Base-by-base conservation (phyloP, 2,888 invertebrate genomes). In the Synanthedon tipuliformis region DNA sequence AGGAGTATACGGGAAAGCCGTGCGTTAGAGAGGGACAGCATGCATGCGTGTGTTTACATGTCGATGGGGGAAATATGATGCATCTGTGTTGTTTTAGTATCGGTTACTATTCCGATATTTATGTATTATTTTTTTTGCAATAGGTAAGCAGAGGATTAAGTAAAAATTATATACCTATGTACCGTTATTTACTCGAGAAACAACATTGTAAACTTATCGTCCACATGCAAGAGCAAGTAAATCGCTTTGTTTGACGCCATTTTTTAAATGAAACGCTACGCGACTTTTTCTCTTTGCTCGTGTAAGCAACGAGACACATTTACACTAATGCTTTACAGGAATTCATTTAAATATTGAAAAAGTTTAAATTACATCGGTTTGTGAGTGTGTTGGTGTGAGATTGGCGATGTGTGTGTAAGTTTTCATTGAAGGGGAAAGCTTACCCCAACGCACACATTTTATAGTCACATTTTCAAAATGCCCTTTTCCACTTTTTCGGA, bases 81-180 rank as follows among this genome's bases (percentile, higher is more conserved):
- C 86, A 86, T 83, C 77, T 59, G 75, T 79, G 81, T 81, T 85
- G 81, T 85, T 83, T 81, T 78, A 82, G 75, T 82, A 85, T 83
- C 79, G 74, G 77, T 81, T 78, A 75, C 79, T 77, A 69, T 81
- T 80, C 78, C 75, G 78, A 81, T 81, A 78, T 80, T 78, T 79
- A 80, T 73, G 66, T 76, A 70, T 80, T 77, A 3, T 78, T 69
- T 61, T 58, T 75, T 77, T 73, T 65, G 55, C 68, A 65, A 71
- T 71, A 75, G 68, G 69, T 75, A 78, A 79, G 72, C 68, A 79
- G 72, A 70, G 69, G 68, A 73, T 72, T 75, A 72, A 69, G 69
- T 68, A 65, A 62, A 60, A 63, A 66, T 61, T 49, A 49, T 48
- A 7, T 48, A 48, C 12, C 23, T 49, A 49, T 7, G 4, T 49